Conservation (phyloP, 2,797 vertebrate species). For the Acipenser oxyrinchus region DNA sequence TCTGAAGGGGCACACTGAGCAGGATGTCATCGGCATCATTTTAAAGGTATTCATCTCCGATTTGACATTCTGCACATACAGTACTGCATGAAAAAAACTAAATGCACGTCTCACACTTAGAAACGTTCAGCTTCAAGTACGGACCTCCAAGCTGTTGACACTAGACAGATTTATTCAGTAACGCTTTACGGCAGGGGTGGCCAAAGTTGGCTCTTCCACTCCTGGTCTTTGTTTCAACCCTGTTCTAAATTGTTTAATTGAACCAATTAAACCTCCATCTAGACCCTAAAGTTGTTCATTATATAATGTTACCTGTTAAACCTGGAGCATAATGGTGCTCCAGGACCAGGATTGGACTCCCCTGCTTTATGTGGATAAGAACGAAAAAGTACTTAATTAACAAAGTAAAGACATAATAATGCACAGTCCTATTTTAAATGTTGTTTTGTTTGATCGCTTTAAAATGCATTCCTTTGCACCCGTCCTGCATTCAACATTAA, state of each 20-base stretch:
- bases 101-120: not conserved
- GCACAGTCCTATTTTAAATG: not conserved
- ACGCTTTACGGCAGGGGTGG: no score
- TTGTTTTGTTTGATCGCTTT: not conserved
- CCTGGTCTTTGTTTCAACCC: no score
- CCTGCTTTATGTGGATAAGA: not conserved
- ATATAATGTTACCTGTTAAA: not conserved
- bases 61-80: constrained; percentile 7
- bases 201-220: no score
- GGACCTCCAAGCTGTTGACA: no score
- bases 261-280: no score
- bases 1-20: constrained; percentile 76
- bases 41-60: constrained; percentile 65
- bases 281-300: no score
- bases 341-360: not conserved
- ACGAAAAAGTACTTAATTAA: no score
- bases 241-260: no score
- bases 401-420: not conserved
- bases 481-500: not conserved
- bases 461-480: no score
- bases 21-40: constrained; percentile 65
- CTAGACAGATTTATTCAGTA: no score
- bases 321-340: no score
- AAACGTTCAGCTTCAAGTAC: not conserved
- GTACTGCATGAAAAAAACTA: no score